A percentile compares a stretch with the other conserved stretches of the same genome.
Evolutionary conservation across 2,797 vertebrate species (phyloP).

Genomic region (Pangasius krempfi): DNA sequence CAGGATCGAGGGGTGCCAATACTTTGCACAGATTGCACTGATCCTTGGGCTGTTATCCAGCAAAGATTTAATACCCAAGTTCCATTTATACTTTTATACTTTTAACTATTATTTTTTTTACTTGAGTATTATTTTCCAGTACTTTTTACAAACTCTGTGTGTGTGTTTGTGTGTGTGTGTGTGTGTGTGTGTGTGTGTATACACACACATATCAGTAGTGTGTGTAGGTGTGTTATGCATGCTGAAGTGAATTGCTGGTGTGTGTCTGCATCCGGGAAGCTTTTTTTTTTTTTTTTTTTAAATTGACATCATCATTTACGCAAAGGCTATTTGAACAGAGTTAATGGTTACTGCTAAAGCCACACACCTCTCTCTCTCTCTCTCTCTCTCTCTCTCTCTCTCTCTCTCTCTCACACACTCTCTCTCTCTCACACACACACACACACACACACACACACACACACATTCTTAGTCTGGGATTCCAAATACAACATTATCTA

Average conservation of each 20-base stretch:
- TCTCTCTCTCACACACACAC: background rate
- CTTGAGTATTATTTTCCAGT: background rate
- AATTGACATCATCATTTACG: conserved; percentile 55
- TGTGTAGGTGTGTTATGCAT: conserved; percentile 34
- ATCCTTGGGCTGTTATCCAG: background rate
- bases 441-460: background rate
- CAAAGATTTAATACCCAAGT: background rate
- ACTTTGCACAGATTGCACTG: background rate
- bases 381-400: no score
- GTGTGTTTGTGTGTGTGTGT: conserved; percentile 11
- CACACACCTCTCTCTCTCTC: conserved; percentile 58
- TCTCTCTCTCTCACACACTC: no score
- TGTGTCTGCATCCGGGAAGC: conserved; percentile 61
- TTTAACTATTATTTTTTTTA: background rate
- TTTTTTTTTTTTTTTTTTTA: conserved; percentile 30
- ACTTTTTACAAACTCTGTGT: background rate
- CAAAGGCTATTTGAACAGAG: conserved; percentile 73
- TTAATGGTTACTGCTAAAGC: conserved; percentile 72
- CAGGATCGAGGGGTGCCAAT: background rate
- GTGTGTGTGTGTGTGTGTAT: conserved; percentile 26
- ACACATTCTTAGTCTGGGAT: background rate
- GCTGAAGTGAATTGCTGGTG: conserved; percentile 60
- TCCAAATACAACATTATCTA: background rate
- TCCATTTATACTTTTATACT: background rate
- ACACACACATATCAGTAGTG: background rate